A percentile compares a stretch with the other conserved stretches of the same genome.
Conservation (phyloP, 2,113 vertebrate genomes). For the Antechinus stuartii region DNA sequence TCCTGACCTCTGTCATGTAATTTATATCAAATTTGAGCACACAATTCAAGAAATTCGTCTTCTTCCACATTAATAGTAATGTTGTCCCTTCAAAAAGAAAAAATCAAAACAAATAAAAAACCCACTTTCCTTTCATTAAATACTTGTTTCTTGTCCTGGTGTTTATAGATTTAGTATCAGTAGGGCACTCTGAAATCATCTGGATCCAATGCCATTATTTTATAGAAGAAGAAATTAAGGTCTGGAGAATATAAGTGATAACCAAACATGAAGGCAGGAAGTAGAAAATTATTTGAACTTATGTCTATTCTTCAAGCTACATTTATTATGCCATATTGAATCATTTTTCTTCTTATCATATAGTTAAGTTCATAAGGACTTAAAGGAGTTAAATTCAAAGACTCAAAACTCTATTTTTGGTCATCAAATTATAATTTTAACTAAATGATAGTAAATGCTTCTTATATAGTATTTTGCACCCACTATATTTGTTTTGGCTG, state of each 20-base stretch:
- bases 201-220: neutral
- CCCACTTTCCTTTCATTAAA: neutral
- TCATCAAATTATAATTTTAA: neutral
- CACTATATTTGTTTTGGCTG: neutral
- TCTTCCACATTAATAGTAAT: neutral
- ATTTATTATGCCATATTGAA: neutral
- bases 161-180: neutral
- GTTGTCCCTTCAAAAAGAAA: neutral
- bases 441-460: neutral
- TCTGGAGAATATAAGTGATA: neutral
- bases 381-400: neutral
- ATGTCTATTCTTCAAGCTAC: neutral
- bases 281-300: neutral
- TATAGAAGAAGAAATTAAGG: neutral
- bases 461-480: neutral
- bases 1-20: neutral
- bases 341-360: neutral
- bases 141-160: neutral
- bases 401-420: neutral
- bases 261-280: neutral
- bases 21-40: constrained; percentile 45
- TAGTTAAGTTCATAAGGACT: too few relatives aligned
- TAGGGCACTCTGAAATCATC: neutral
- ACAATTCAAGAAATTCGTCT: neutral
- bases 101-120: neutral